phyloP scores from a whole-genome alignment of 2,888 invertebrate genomes.

The Unio pictorum region DNA sequence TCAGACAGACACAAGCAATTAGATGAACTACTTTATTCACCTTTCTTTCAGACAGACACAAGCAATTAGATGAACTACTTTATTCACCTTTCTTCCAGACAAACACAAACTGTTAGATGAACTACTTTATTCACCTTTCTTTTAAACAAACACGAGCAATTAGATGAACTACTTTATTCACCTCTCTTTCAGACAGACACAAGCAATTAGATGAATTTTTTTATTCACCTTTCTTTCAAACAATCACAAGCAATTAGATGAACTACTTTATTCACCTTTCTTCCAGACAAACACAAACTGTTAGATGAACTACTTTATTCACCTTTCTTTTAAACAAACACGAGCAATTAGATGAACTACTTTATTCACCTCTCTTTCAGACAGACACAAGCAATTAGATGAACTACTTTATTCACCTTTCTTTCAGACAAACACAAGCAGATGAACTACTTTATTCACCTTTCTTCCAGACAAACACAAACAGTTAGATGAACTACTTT shows the following conservation, averaged over 20 bases:
- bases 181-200: conserved; percentile 40
- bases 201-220: conserved; percentile 30
- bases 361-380: background rate
- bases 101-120: conserved; percentile 36
- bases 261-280: conserved; percentile 12
- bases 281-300: conserved; percentile 42
- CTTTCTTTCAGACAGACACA: conserved; percentile 40
- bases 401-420: background rate
- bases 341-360: conserved; percentile 25
- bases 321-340: conserved; percentile 40
- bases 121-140: conserved; percentile 9
- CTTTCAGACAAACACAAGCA: conserved; percentile 10
- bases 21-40: conserved; percentile 23
- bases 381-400: too few species aligned
- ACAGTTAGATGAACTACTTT: conserved; percentile 28
- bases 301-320: conserved; percentile 26
- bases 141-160: conserved; percentile 41
- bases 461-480: conserved; percentile 42
- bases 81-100: conserved; percentile 29
- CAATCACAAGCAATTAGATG: conserved; percentile 34
- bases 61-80: conserved; percentile 29
- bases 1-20: conserved; percentile 42
- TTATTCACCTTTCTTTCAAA: conserved; percentile 27
- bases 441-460: conserved; percentile 22
- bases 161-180: conserved; percentile 26